These are phyloP conservation scores for Sarcophaga carnaria DNA, from an alignment of 2,888 invertebrate genomes.

Conservation along the genomic window DNA sequence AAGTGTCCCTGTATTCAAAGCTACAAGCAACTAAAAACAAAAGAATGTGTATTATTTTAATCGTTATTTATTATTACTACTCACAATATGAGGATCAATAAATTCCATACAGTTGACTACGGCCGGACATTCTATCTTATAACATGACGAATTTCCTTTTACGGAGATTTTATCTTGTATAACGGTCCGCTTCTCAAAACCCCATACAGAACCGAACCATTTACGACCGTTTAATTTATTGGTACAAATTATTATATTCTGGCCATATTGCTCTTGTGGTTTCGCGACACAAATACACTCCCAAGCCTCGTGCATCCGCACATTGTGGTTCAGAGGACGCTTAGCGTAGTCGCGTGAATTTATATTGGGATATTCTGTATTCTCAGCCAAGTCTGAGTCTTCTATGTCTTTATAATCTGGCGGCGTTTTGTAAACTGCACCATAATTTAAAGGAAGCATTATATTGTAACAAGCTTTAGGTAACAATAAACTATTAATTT, in stretches of 20 bases:
- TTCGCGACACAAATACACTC: conserved; percentile 72
- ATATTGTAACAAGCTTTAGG: no score
- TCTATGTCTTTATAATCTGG: conserved; percentile 76
- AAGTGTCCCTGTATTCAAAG: conserved; percentile 76
- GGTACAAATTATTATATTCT: conserved; percentile 73
- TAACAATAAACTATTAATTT: no score
- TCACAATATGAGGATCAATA: conserved; percentile 76
- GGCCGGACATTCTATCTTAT: conserved; percentile 75
- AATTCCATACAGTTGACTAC: conserved; percentile 78
- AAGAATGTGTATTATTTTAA: neutral
- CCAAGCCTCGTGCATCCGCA: conserved; percentile 78
- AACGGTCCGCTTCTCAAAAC: conserved; percentile 74
- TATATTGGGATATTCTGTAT: conserved; percentile 80
- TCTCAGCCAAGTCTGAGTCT: conserved; percentile 74
- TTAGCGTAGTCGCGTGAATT: conserved; percentile 80
- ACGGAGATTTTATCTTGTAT: conserved; percentile 66
- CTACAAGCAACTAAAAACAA: conserved; percentile 74
- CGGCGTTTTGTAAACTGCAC: conserved; percentile 75
- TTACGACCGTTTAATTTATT: conserved; percentile 77
- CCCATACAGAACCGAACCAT: conserved; percentile 80
- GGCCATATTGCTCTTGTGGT: neutral
- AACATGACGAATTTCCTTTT: conserved; percentile 73
- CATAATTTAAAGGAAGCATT: conserved; percentile 77
- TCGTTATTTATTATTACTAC: conserved; percentile 42
- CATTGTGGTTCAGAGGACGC: conserved; percentile 75